These are phyloP conservation scores for Charadrius vociferus DNA, from an alignment of 2,113 vertebrate genomes.

Conservation along the genomic window DNA sequence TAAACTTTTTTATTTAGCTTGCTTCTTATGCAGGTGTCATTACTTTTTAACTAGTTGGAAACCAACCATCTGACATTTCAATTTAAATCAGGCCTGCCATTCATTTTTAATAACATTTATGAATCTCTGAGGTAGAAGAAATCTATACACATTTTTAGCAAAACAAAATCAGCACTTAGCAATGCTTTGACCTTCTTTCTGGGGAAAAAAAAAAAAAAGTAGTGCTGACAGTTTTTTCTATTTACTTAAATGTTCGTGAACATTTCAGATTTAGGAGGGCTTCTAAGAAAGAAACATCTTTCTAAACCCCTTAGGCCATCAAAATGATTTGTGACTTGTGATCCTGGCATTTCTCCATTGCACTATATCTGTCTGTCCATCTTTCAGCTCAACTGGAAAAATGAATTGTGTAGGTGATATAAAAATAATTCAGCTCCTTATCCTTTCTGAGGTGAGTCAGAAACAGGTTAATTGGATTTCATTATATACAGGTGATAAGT, in stretches of 20 bases:
- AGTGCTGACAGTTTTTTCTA: background rate
- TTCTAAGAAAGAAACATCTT: slow-evolving; percentile 38
- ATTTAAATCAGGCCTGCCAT: slow-evolving; percentile 73
- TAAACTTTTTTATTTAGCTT: slow-evolving; percentile 24
- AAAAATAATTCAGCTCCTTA: slow-evolving; percentile 22
- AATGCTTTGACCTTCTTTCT: slow-evolving; percentile 59
- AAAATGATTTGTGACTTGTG: slow-evolving; percentile 52
- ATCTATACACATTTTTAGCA: slow-evolving; percentile 70
- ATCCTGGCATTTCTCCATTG: slow-evolving; percentile 34
- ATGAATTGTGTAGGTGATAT: background rate
- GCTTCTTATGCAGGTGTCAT: slow-evolving; percentile 11
- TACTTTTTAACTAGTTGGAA: slow-evolving; percentile 61
- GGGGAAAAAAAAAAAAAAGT: background rate
- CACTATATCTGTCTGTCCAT: slow-evolving; percentile 6
- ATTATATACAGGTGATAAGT: background rate
- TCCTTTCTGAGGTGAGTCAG: background rate
- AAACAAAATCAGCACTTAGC: slow-evolving; percentile 75
- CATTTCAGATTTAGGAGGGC: slow-evolving; percentile 12
- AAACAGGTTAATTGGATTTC: background rate
- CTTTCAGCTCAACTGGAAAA: slow-evolving; percentile 42
- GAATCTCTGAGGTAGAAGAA: slow-evolving; percentile 70
- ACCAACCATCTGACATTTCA: slow-evolving; percentile 71
- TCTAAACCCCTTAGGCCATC: slow-evolving; percentile 55
- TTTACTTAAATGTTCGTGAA: slow-evolving; percentile 21
- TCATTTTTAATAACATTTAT: slow-evolving; percentile 78